Conservation (phyloP, 1,140 invertebrate species). For the Habropoda laboriosa region DNA sequence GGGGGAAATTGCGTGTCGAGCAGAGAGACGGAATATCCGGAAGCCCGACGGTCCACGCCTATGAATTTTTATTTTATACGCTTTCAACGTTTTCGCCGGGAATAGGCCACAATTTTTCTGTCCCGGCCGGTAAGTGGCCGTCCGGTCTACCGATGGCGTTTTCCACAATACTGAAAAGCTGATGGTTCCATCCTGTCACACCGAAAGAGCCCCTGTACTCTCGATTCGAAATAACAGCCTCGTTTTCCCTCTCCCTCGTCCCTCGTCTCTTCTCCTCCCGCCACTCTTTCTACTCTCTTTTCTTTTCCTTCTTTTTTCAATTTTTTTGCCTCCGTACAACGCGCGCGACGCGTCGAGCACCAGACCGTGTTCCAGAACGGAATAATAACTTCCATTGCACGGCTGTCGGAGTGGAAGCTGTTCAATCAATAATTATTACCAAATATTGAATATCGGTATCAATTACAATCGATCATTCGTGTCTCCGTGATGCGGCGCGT, state of each 20-base stretch:
- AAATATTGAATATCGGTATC: conserved; percentile 12
- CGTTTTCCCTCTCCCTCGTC: background rate
- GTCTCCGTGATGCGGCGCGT: too few species aligned
- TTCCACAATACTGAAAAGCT: conserved; percentile 38
- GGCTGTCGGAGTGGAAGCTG: too few species aligned
- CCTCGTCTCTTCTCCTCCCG: background rate
- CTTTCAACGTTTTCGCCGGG: conserved; percentile 14
- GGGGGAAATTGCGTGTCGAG: conserved; percentile 15
- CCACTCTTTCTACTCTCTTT: background rate
- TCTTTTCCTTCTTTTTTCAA: too few species aligned
- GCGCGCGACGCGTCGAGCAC: background rate
- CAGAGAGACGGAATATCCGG: conserved; percentile 9
- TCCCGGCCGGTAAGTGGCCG: conserved; percentile 19
- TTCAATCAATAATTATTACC: background rate
- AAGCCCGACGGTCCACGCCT: background rate
- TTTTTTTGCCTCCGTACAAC: background rate
- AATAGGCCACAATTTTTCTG: conserved; percentile 39
- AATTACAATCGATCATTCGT: background rate
- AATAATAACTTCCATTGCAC: background rate
- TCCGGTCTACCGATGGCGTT: conserved; percentile 40
- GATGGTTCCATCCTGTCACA: conserved; percentile 34
- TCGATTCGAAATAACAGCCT: conserved; percentile 17
- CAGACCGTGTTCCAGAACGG: too few species aligned
- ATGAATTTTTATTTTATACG: conserved; percentile 53
- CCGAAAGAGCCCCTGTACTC: conserved; percentile 18